Evolutionary conservation across 1,140 invertebrate species (phyloP).

Genomic region (Homalodisca vitripennis): DNA sequence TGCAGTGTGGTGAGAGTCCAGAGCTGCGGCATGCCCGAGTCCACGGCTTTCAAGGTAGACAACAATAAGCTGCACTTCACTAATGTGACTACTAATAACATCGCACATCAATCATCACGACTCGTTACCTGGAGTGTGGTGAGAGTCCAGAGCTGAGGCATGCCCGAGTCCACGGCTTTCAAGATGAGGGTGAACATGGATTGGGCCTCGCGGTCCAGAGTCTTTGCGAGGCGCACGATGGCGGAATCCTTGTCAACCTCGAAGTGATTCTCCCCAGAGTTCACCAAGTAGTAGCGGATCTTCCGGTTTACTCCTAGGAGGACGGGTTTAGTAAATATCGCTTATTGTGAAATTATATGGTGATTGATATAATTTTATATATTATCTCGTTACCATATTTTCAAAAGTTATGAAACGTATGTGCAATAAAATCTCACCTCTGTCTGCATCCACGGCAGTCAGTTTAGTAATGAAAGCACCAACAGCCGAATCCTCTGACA

Average conservation of each 20-base stretch:
- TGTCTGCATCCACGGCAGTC: slow-evolving; percentile 80
- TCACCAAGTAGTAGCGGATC: slow-evolving; percentile 76
- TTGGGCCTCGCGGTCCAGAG: slow-evolving; percentile 82
- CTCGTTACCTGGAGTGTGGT: slow-evolving; percentile 58
- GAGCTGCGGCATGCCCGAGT: slow-evolving; percentile 64
- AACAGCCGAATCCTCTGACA: slow-evolving; percentile 81
- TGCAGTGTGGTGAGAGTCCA: slow-evolving; percentile 53
- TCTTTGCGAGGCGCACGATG: slow-evolving; percentile 77
- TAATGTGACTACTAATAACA: no score
- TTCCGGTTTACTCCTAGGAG: slow-evolving; percentile 62
- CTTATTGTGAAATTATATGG: no score
- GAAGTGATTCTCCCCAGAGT: slow-evolving; percentile 65
- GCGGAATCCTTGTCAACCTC: slow-evolving; percentile 73
- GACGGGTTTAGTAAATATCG: no score
- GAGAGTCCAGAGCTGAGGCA: slow-evolving; percentile 61
- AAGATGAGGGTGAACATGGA: slow-evolving; percentile 82
- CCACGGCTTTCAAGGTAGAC: slow-evolving; percentile 74
- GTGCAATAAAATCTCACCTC: slow-evolving; percentile 60
- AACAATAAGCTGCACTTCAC: no score
- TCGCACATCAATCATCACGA: no score
- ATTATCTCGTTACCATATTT: no score
- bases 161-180: slow-evolving; percentile 67
- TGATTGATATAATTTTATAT: no score
- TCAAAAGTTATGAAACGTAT: no score
- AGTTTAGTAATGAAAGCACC: slow-evolving; percentile 81